Evolutionary conservation across 2,888 invertebrate species (phyloP).

Genomic region (Cheilosia scutellata): DNA sequence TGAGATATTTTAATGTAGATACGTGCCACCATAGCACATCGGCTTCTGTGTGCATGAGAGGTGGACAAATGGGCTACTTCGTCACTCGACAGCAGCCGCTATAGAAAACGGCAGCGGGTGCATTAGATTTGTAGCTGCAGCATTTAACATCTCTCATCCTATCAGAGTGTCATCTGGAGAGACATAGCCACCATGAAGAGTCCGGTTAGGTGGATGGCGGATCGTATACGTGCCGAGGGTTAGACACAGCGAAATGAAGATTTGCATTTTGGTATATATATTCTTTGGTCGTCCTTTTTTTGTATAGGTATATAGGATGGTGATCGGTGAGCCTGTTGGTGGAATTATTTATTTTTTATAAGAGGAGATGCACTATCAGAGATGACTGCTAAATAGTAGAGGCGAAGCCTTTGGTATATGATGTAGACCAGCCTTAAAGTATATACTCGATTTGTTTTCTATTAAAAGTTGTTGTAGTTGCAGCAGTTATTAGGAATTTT

Average conservation of each 20-base stretch:
- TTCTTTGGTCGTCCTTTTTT: slow-evolving; percentile 3
- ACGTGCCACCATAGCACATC: slow-evolving; percentile 53
- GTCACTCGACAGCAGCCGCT: slow-evolving; percentile 14
- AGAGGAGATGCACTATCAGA: not conserved
- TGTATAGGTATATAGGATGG: not conserved
- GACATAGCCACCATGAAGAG: slow-evolving; percentile 66
- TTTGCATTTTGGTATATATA: slow-evolving; percentile 38
- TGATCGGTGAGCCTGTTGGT: slow-evolving; percentile 9
- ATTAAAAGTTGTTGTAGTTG: too few species aligned
- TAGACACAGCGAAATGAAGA: not conserved
- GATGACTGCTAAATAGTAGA: not conserved
- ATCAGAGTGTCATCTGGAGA: slow-evolving; percentile 71
- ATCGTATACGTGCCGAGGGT: not conserved
- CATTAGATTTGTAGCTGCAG: slow-evolving; percentile 74
- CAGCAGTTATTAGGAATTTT: too few species aligned
- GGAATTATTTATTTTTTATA: not conserved
- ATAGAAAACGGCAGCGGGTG: slow-evolving; percentile 53
- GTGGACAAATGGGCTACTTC: slow-evolving; percentile 30
- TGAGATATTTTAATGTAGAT: slow-evolving; percentile 75
- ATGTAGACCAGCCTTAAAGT: too few species aligned
- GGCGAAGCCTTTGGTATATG: too few species aligned
- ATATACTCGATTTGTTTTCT: too few species aligned
- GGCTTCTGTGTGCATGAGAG: slow-evolving; percentile 59
- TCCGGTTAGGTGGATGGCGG: not conserved
- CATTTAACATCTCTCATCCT: slow-evolving; percentile 73